phyloP scores from a whole-genome alignment of 64 coral and sea anemone genomes.

The Montipora cactus region DNA sequence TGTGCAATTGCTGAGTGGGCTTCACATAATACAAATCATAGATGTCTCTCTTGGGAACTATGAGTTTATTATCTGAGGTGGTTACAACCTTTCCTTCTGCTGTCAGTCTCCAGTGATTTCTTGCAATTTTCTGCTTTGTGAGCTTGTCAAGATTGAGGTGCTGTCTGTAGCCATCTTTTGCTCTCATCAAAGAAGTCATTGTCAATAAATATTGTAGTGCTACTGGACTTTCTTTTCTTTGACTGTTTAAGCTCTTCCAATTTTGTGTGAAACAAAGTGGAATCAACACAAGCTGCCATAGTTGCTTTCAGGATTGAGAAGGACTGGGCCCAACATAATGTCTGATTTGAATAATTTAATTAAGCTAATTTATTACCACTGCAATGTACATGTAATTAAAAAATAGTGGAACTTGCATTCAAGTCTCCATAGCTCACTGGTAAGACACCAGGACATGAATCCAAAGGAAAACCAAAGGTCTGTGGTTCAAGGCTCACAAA shows the following conservation, averaged over 20 bases:
- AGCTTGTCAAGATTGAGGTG: not conserved
- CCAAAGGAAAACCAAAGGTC: conserved; percentile 6
- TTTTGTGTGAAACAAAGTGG: not conserved
- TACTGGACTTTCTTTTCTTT: conserved; percentile 7
- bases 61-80: not conserved
- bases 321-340: not conserved
- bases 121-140: conserved; percentile 7
- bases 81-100: not conserved
- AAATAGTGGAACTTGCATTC: not conserved
- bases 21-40: not conserved
- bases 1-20: not conserved
- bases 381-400: not conserved
- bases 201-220: not conserved
- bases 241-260: not conserved
- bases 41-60: not conserved
- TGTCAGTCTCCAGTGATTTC: not conserved
- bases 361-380: not conserved
- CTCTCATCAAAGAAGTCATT: conserved; percentile 1
- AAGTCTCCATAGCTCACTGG: not conserved
- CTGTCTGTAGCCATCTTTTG: not conserved
- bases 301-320: not conserved
- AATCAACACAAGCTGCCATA: conserved; percentile 6
- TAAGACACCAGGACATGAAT: conserved; percentile 4
- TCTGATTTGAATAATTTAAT: not conserved
- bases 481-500: not conserved